phyloP scores from a whole-genome alignment of 2,113 vertebrate species.

The Hirundichthys speculiger region DNA sequence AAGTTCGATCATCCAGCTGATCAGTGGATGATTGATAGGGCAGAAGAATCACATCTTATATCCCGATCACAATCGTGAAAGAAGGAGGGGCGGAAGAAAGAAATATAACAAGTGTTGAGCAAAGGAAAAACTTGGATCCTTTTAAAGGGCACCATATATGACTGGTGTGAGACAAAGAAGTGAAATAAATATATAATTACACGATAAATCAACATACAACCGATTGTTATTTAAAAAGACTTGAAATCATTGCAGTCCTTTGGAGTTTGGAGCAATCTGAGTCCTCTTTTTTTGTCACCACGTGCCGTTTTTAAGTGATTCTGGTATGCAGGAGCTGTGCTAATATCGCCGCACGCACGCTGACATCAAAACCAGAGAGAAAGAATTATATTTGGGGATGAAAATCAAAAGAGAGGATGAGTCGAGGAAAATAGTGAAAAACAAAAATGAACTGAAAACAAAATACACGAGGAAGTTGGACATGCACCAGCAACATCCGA shows the following conservation, averaged over 20 bases:
- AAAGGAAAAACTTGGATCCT: slow-evolving; percentile 23
- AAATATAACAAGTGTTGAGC: neutral
- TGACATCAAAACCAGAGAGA: neutral
- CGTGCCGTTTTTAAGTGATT: neutral
- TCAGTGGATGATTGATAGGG: neutral
- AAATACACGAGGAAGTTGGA: too few species aligned
- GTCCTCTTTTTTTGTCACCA: too few species aligned
- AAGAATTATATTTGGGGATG: too few species aligned
- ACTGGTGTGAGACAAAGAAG: slow-evolving; percentile 33
- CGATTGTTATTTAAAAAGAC: slow-evolving; percentile 70
- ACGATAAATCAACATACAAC: slow-evolving; percentile 59
- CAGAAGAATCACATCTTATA: slow-evolving; percentile 4
- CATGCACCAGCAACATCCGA: too few species aligned
- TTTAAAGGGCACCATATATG: slow-evolving; percentile 11
- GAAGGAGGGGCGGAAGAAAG: neutral
- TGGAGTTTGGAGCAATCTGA: slow-evolving; percentile 15
- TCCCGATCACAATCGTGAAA: slow-evolving; percentile 42
- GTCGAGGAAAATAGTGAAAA: too few species aligned
- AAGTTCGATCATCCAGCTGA: slow-evolving; percentile 1
- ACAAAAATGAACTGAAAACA: too few species aligned
- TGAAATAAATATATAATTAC: slow-evolving; percentile 73
- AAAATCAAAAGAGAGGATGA: neutral
- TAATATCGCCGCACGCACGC: slow-evolving; percentile 3
- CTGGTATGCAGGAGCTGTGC: slow-evolving; percentile 1
- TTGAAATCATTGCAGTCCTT: slow-evolving; percentile 1